Evolutionary conservation across 2,888 invertebrate species (phyloP), one percentile per base, ranked within the genome.

Genomic region (Pasiphila rectangulata): DNA sequence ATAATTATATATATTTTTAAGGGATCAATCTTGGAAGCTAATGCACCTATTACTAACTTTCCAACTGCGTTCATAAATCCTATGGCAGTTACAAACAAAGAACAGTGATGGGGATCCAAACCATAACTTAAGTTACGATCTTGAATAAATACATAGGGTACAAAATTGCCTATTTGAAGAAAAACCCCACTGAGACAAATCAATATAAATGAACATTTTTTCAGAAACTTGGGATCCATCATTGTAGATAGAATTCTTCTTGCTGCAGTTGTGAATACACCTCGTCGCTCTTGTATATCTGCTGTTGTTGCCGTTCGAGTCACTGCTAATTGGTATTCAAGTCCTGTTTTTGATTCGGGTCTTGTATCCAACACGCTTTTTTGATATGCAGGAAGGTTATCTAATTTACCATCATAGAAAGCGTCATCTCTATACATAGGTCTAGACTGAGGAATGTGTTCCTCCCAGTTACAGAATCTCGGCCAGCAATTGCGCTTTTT

Each of bases 361-460:
- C 62, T 29, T 3, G 71, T 64, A 25, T 73, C 74, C 48, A 76
- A 57, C 53, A 67, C 63, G 67, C 82, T 86, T 71, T 85, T 87
- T 62, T 82, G 75, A 55, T 87, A 88, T 5, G 54, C 63, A 10
- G 81, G 75, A 46, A 88, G 61, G 4, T 74, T 68, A 55, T 79
- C 68, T 38, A 88, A 36, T 46, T 72, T 79, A 0, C 87, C 85
- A 7, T 67, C 69, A 54, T 82, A 88, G 67, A 88, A 88, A 38
- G 74, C 83, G 56, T 88, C 87, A 60, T 88, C 87, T 47, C 87
- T 69, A 55, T 88, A 88, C 76, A 88, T 69, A 2, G 87, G 87
- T 6, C 87, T 76, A 24, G 83, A 69, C 46, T 84, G 69, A 12
- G 69, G 58, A 29, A 80, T 64, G 52, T 86, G 84, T 24, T 72